Evolutionary conservation across 1,140 invertebrate genomes (phyloP), one percentile per base, ranked within the genome.

Genomic region (Drosophila nigrodunni): DNA sequence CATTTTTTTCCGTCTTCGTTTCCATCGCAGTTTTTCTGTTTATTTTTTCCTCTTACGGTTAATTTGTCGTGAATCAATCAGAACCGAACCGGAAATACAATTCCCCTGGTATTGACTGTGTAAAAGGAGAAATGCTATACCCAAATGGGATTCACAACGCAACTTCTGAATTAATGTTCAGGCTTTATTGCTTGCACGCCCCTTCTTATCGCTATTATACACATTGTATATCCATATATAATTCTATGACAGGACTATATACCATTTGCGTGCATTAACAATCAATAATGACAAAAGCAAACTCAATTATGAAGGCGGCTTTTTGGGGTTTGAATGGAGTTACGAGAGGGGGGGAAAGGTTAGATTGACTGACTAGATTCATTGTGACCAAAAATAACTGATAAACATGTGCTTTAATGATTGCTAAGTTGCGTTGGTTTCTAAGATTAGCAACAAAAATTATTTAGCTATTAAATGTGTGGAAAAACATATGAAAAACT

Each of bases 221-320:
- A 25, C 25, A 25, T 15, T 30, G 34, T 57, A 35, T 11, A 37
- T 39, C 57, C 30, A 25, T 44, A 47, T 30, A 54, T 52, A 64
- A 49, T 34, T 11, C 30, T 67, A 30, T 50, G 60, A 21, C 61
- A 41, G 11, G 54, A 52, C 25, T 43, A 25, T 43, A 25, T 57
- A 61, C 61, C 59, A 75, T 75, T 75, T 64, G 82, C 78, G 82
- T 87, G 82, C 79, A 87, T 86, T 87, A 87, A 72, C 79, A 87
- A 87, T 87, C 82, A 87, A 87, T 87, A 87, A 61, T 66, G 47
- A 75, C 47, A 61, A 57, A 71, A 57, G 15, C 55, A 59, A 74
- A 78, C 66, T 70, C 30, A 72, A 61, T 67, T 72, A 75, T 59
- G 25, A 65, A 57, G 34, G 41, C n/a, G 39, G 35, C 15, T 57